phyloP scores from a whole-genome alignment of 2,113 vertebrate species.

The Labeo catla region DNA sequence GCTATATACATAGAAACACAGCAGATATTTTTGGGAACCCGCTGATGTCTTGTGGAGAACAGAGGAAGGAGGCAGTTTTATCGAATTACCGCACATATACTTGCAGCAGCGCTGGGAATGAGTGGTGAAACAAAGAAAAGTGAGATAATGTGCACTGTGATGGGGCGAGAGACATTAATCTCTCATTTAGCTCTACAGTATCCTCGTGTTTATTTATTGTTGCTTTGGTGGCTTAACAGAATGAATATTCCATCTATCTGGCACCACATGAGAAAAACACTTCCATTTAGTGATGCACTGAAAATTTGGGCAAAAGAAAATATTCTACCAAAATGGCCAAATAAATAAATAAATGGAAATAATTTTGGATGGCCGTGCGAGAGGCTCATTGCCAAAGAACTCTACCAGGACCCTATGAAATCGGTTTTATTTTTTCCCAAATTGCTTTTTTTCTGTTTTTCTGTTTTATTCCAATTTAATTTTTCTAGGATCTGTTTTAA shows the following conservation, averaged over 20 bases:
- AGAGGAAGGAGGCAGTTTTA: conserved; percentile 2
- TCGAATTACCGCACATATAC: conserved; percentile 8
- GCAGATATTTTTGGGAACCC: neutral
- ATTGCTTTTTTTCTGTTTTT: neutral
- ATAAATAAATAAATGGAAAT: neutral
- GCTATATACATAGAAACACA: neutral
- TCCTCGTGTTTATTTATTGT: neutral
- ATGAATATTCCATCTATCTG: neutral
- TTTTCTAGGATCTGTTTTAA: neutral
- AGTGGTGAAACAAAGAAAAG: neutral
- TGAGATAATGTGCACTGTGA: neutral
- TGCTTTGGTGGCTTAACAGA: neutral
- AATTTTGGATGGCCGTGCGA: neutral
- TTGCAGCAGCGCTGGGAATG: neutral
- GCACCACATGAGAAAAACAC: neutral
- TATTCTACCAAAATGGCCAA: neutral
- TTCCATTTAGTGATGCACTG: neutral
- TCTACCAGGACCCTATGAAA: neutral
- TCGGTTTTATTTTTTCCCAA: neutral
- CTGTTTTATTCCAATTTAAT: neutral
- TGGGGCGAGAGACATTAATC: neutral
- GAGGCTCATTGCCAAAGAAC: neutral
- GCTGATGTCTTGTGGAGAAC: conserved; percentile 2
- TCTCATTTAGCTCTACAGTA: conserved; percentile 2
- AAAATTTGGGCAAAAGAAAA: neutral